Conservation (phyloP, 2,888 invertebrate species). For the Vannuccia rotundouncinata region DNA sequence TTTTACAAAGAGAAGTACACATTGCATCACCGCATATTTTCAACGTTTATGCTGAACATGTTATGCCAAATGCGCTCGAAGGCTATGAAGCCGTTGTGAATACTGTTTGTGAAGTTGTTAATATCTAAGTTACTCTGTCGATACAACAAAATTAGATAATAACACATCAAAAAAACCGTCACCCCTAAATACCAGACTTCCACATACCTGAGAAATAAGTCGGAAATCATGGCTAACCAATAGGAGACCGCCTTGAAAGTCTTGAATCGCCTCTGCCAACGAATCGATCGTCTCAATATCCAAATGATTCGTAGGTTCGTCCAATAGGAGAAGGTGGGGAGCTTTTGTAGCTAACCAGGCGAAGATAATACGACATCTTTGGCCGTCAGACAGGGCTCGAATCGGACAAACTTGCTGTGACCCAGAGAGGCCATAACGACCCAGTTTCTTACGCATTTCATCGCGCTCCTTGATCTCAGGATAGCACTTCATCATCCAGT, state of each 20-base stretch:
- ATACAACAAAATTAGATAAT: no score
- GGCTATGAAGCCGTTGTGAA: no score
- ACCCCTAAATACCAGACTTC: no score
- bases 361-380: conserved; percentile 93
- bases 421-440: conserved; percentile 91
- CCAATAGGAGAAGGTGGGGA: conserved; percentile 75
- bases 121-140: no score
- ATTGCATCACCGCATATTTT: no score
- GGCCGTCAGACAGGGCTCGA: conserved; percentile 89
- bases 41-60: no score
- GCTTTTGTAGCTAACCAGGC: conserved; percentile 96
- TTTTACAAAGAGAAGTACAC: no score
- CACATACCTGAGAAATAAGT: conserved; percentile 93
- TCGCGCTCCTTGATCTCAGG: conserved; percentile 94
- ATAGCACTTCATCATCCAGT: conserved; percentile 95
- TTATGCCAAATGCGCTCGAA: no score
- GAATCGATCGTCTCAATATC: conserved; percentile 79
- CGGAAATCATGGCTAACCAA: conserved; percentile 99
- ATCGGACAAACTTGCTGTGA: conserved; percentile 83
- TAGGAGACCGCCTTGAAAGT: conserved; percentile 97
- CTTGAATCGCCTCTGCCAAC: conserved; percentile 89
- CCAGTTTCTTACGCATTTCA: conserved; percentile 97
- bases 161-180: no score
- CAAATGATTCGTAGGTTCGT: conserved; percentile 61
- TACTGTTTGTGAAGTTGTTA: no score